A percentile compares a stretch with the other conserved stretches of the same genome.
These are phyloP conservation scores for Aeoliscus strigatus DNA, from an alignment of 2,797 vertebrate genomes.

Conservation along the genomic window DNA sequence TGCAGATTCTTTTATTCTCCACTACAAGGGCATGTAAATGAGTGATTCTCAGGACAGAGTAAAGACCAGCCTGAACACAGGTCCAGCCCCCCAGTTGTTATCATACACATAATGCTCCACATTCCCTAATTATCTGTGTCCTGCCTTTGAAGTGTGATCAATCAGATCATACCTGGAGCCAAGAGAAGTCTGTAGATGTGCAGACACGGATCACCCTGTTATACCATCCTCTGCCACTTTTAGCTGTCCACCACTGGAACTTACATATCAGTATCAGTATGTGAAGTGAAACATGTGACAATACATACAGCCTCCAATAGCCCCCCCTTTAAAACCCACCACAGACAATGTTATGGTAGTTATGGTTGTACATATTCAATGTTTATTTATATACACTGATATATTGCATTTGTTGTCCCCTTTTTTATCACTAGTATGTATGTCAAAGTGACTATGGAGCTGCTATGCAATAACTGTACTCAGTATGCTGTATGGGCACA, in stretches of 20 bases:
- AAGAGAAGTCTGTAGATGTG: conserved; percentile 54
- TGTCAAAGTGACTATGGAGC: no score
- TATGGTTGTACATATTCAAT: no score
- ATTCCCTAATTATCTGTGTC: conserved; percentile 65
- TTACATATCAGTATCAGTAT: conserved; percentile 13
- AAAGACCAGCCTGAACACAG: conserved; percentile 38
- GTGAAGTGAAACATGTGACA: conserved; percentile 3
- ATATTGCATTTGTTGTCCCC: no score
- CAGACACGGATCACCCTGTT: conserved; percentile 32
- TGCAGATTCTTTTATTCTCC: conserved; percentile 47
- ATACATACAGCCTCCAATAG: no score
- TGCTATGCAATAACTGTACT: no score
- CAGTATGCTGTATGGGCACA: no score
- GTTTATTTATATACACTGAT: no score
- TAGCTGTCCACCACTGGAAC: conserved; percentile 21
- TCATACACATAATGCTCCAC: conserved; percentile 65
- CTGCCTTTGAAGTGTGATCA: conserved; percentile 73
- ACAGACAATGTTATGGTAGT: no score
- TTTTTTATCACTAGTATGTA: no score
- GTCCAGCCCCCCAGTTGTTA: conserved; percentile 51
- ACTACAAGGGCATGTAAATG: conserved; percentile 65
- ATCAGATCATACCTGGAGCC: conserved; percentile 69
- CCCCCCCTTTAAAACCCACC: conserved; percentile 17
- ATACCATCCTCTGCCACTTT: conserved; percentile 6
- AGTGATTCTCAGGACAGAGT: conserved; percentile 54